Evolutionary conservation across 1,140 invertebrate genomes (phyloP), one percentile per base, ranked within the genome.

Genomic region (Periplaneta americana): DNA sequence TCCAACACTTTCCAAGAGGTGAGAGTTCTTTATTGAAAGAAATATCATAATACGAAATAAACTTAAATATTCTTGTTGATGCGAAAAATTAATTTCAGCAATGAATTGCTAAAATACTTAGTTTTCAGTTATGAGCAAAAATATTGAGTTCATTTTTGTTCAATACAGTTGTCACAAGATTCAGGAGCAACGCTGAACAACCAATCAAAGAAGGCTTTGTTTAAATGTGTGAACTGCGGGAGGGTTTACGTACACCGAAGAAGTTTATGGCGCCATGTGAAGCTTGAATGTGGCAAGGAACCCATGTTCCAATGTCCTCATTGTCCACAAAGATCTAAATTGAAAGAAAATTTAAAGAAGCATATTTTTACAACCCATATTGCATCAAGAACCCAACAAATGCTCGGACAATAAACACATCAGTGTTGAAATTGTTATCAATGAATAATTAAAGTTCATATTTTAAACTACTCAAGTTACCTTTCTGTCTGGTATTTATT

Each of bases 281-380:
- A 86, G 75, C 89, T 88, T 82, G 87, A 89, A 32, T 90, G 89
- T 83, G 89, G 89, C 17, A 87, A 86, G 37, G 85, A 87, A 57
- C 86, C 88, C 10, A 82, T 83, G 15, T 90, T 87, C 83, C 81
- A 85, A 13, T 90, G 89, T 80, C 85, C 85, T 3, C 86, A 86
- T 82, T 90, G 89, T 83, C 85, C 89, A 3, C 91, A 92, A 83
- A 88, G 88, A 83, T 89, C 91, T 5, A 89, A 91, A 31, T 91
- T 91, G 78, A 91, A 91, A 82, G 88, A 88, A 57, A 91, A 91
- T 82, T 89, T 92, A 32, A 88, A 88, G 33, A 85, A 86, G 9
- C 91, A 92, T 83, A 84, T 91, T 28, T 85, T 86, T 34, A 34
- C n/a, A n/a, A 32, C 34, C 33, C 80, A 81, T 37, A 34, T n/a